phyloP scores from a whole-genome alignment of 2,888 invertebrate species.

The Eudemis profundana region DNA sequence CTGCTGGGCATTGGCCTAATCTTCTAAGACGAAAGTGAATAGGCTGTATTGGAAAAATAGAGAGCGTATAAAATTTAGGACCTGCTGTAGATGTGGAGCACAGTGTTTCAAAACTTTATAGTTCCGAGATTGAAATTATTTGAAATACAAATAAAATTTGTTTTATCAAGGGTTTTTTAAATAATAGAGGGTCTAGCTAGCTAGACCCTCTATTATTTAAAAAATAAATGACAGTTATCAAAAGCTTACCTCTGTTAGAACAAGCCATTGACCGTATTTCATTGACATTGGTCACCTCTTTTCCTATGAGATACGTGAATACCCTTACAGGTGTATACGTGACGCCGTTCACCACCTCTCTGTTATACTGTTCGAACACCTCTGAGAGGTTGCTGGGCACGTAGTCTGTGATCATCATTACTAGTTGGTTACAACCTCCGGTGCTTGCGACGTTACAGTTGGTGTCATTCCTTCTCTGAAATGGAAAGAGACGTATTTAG shows the following conservation, averaged over 20 bases:
- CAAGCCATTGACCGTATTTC: constrained; percentile 98
- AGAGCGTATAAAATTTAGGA: no score
- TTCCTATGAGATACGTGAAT: constrained; percentile 97
- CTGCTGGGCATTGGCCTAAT: no score
- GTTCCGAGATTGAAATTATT: no score
- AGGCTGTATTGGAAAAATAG: no score
- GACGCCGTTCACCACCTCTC: constrained; percentile 84
- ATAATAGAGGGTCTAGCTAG: no score
- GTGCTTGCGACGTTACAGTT: constrained; percentile 69
- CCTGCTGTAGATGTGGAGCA: no score
- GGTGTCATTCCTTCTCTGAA: constrained; percentile 59
- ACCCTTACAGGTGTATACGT: constrained; percentile 93
- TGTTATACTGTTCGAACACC: constrained; percentile 93
- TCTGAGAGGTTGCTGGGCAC: constrained; percentile 95
- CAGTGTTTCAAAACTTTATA: no score
- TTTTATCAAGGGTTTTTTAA: no score
- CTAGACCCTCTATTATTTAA: no score
- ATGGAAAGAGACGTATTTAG: constrained; percentile 1
- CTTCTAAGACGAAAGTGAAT: no score
- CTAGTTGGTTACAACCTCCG: constrained; percentile 95
- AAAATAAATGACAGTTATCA: background rate
- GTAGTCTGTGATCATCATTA: constrained; percentile 98
- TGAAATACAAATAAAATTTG: no score
- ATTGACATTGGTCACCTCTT: constrained; percentile 95
- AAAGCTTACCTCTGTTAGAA: constrained; percentile 91